These are phyloP conservation scores for Sisyra terminalis DNA, from an alignment of 2,888 invertebrate genomes.

Conservation along the genomic window DNA sequence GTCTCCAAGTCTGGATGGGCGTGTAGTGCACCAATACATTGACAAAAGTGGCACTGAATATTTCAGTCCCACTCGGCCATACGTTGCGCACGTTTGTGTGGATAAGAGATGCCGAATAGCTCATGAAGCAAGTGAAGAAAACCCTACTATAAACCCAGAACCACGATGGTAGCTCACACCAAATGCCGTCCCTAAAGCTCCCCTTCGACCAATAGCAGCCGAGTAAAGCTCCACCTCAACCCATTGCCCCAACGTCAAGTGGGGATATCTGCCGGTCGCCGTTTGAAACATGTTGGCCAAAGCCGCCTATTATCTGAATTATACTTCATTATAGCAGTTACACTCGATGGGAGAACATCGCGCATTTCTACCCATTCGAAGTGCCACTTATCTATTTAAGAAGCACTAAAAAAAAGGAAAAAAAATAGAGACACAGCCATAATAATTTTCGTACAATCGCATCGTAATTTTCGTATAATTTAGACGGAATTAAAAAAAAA, in stretches of 20 bases:
- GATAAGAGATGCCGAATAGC: too few relatives aligned
- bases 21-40: conserved; percentile 12
- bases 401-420: conserved; percentile 5
- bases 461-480: conserved; percentile 9
- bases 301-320: conserved; percentile 32
- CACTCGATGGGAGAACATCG: conserved; percentile 31
- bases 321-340: conserved; percentile 33
- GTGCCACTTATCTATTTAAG: conserved; percentile 6
- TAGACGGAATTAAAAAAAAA: conserved; percentile 7
- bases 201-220: conserved; percentile 17
- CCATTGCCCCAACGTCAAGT: conserved; percentile 20
- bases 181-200: neutral
- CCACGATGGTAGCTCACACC: too few relatives aligned
- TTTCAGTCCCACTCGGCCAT: conserved; percentile 15
- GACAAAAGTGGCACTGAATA: conserved; percentile 12
- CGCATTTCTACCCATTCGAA: conserved; percentile 1
- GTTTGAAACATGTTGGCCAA: conserved; percentile 22
- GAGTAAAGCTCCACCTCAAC: conserved; percentile 15
- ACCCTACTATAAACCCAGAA: too few relatives aligned
- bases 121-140: too few relatives aligned
- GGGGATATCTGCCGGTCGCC: conserved; percentile 26
- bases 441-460: neutral
- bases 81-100: too few relatives aligned
- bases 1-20: conserved; percentile 25
- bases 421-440: conserved; percentile 4